A percentile compares a stretch with the other conserved stretches of the same genome.
phyloP scores from a whole-genome alignment of 2,797 vertebrate species.

The Xyrichtys novacula region DNA sequence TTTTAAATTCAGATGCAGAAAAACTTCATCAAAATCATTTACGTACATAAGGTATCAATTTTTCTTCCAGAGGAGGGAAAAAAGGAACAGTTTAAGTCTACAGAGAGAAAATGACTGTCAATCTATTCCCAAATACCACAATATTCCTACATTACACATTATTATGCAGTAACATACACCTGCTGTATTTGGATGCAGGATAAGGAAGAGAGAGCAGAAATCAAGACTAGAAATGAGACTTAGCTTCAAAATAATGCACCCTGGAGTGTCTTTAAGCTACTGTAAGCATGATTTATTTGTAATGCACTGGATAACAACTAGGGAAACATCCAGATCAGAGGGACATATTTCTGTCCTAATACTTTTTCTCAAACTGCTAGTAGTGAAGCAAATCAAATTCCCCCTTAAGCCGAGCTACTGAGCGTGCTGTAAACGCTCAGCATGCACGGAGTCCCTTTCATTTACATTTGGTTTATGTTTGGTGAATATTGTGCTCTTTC shows the following conservation, averaged over 20 bases:
- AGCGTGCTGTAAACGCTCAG: constrained; percentile 28
- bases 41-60: too few species aligned
- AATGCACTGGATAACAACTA: constrained; percentile 8
- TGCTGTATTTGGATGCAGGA: neutral
- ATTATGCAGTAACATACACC: too few species aligned
- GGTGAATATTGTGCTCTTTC: constrained; percentile 71
- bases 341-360: constrained; percentile 3
- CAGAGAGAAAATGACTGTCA: too few species aligned
- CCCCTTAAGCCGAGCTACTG: constrained; percentile 6
- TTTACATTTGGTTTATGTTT: constrained; percentile 62
- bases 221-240: neutral
- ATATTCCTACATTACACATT: neutral
- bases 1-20: too few species aligned
- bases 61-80: too few species aligned
- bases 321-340: constrained; percentile 3
- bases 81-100: too few species aligned
- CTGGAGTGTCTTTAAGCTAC: neutral
- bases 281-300: neutral
- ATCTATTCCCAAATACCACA: too few species aligned
- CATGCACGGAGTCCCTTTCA: constrained; percentile 53
- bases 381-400: constrained; percentile 30
- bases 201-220: neutral
- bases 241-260: neutral
- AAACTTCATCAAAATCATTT: too few species aligned
- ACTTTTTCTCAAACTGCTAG: neutral